Evolutionary conservation across 1,140 invertebrate genomes (phyloP), one percentile per base, ranked within the genome.

Genomic region (Homalodisca vitripennis): DNA sequence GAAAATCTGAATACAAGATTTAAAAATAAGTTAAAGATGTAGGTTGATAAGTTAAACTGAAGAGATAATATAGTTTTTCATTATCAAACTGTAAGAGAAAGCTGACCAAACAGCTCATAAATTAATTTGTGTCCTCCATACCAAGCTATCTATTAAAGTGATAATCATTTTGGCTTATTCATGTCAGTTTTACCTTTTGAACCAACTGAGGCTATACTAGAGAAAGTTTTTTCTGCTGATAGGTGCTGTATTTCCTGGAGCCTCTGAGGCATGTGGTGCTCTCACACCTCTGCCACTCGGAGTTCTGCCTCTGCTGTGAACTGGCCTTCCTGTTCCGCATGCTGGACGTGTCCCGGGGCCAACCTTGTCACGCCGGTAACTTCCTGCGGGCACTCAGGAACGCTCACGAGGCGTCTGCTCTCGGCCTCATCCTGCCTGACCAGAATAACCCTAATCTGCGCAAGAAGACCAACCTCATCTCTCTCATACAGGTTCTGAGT

Each of bases 321-420:
- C 81, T 98, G 71, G 92, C 93, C 41, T 98, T 97, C 79, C 83
- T 98, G 0, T 98, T 98, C 80, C 88, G 96, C 73, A 98, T 97
- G 95, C 74, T 98, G 73, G 91, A 66, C 88, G 84, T 69, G 75
- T 41, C 77, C 77, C 17, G 77, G 27, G 75, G 76, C 46, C 81
- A 84, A 55, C 90, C 92, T 2, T 94, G 92, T 77, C 91, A 93
- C 75, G 92, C 92, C 6, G 89, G 86, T 17, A 95, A 95, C 79
- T 94, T 95, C n/a, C 80, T 94, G 17, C 82, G 93, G 72, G 92
- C 92, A 14, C 93, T 95, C 77, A 86, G 95, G 31, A 97, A 94
- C 0, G 92, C 97, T 13, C 95, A 95, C 3, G 95, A 98, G 80
- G 95, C 94, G 1, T 89, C 93, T 0, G 94, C 94, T 0, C 80